These are phyloP conservation scores for Orgyia antiqua DNA, from an alignment of 2,888 invertebrate species.

Conservation along the genomic window DNA sequence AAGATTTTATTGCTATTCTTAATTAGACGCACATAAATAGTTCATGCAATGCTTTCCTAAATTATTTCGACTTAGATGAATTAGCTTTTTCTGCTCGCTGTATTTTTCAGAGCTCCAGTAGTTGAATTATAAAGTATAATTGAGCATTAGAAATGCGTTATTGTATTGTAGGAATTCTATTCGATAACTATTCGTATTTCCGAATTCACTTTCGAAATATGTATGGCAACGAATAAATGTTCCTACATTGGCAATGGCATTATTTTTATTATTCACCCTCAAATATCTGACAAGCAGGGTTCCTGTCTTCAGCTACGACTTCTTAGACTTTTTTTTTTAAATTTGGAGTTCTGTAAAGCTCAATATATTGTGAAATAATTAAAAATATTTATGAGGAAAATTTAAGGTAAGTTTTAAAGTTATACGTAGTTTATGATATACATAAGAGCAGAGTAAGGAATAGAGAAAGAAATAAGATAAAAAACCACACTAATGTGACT, in stretches of 20 bases:
- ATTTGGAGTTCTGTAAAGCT: too few relatives aligned
- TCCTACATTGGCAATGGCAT: slow-evolving; percentile 44
- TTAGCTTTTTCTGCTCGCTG: slow-evolving; percentile 56
- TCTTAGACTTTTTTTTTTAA: too few relatives aligned
- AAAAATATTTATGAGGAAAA: slow-evolving; percentile 5
- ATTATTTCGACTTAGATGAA: slow-evolving; percentile 47
- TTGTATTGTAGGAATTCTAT: slow-evolving; percentile 41
- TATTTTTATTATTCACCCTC: slow-evolving; percentile 40
- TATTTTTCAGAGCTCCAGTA: slow-evolving; percentile 40
- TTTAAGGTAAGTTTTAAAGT: slow-evolving; percentile 9
- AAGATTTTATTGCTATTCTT: slow-evolving; percentile 16
- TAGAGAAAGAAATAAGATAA: too few relatives aligned
- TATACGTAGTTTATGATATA: too few relatives aligned
- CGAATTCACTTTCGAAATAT: slow-evolving; percentile 12
- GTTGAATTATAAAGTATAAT: slow-evolving; percentile 32
- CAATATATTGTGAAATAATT: too few relatives aligned
- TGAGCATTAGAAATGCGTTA: slow-evolving; percentile 68
- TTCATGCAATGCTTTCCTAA: slow-evolving; percentile 56
- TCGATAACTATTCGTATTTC: slow-evolving; percentile 13
- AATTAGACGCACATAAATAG: slow-evolving; percentile 61
- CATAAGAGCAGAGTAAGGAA: too few relatives aligned
- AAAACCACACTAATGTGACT: too few relatives aligned
- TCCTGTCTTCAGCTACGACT: slow-evolving; percentile 71
- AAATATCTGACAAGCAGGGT: slow-evolving; percentile 70
- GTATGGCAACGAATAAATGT: slow-evolving; percentile 17